phyloP scores from a whole-genome alignment of 2,113 vertebrate species.

The Ibidorhyncha struthersii region DNA sequence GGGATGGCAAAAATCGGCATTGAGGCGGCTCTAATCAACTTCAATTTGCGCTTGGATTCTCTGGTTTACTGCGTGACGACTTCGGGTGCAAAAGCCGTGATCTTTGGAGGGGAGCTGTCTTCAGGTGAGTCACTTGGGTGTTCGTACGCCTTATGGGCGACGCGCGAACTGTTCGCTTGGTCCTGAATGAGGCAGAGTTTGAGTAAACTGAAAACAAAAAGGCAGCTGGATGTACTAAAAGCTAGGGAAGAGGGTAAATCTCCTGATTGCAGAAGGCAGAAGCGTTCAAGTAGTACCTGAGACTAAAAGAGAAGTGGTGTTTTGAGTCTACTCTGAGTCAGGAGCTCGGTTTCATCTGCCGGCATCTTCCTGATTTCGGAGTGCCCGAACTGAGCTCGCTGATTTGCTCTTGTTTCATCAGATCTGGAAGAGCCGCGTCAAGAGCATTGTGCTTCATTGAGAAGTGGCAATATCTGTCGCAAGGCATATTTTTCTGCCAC shows the following conservation, averaged over 20 bases:
- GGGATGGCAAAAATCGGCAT: constrained; percentile 87
- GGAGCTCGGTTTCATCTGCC: background rate
- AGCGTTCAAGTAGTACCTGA: background rate
- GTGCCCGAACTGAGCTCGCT: background rate
- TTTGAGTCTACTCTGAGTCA: background rate
- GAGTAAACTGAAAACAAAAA: background rate
- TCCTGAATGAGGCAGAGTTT: background rate
- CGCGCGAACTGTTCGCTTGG: background rate
- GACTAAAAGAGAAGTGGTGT: background rate
- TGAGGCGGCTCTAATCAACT: constrained; percentile 88
- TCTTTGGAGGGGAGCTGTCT: constrained; percentile 86
- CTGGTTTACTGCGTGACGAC: constrained; percentile 84
- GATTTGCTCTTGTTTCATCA: background rate
- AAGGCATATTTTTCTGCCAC: background rate
- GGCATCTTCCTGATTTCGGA: background rate
- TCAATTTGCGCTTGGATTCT: constrained; percentile 84
- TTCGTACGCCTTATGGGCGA: accelerated
- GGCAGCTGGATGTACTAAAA: background rate
- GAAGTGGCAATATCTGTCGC: background rate
- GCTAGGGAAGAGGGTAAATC: background rate
- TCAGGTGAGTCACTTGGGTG: constrained; percentile 71
- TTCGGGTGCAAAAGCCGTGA: constrained; percentile 80
- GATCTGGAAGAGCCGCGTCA: too few species aligned
- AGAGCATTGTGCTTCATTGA: background rate
- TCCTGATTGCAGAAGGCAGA: background rate